Base-by-base conservation (phyloP, 2,797 vertebrate species). In the Graptemys geographica region DNA sequence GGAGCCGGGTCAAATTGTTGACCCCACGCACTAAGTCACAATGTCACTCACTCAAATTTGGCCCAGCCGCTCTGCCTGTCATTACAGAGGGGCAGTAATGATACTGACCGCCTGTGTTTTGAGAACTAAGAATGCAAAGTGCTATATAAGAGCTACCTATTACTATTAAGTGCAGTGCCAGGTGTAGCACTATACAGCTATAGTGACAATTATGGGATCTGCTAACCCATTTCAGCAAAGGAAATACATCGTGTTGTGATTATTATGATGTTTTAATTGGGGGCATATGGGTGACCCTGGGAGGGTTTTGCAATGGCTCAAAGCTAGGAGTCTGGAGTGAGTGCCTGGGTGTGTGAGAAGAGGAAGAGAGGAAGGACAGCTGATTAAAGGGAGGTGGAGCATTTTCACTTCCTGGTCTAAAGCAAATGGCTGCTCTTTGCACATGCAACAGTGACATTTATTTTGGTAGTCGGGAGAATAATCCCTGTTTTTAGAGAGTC, bases 251-350 rank as follows among this genome's bases (percentile, higher is more conserved):
- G 65, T 41, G 79, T 59, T 49, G 13, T 41, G 6, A 76, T 21
- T 3, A 41, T 18, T 86, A 31, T 3, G 1, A 72, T 62, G 79
- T 33, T 62, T 37, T 69, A 55, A 86, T 27, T 16, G 0, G 0
- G 3, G 31, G 83, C 65, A 37, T 37, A 69, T 37, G 10, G 56
- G 41, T 80, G 78, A 56, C 57, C 27, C 41, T 79, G 31, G 76
- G 9, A 69, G 9, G 11, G 21, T 94, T 93, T 47, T 59, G 1
- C 1, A 85, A 84, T 87, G 31, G 78, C 72, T 74, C 62, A n/a
- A 41, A 91, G 51, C 41, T 81, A 5, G 16, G n/a, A 72, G n/a
- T 69, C 55, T 81, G 33, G 47, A 56, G 9, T 6, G 33, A 31
- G 1, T 47, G 47, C 13, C 6, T 52, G 44, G 21, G 13, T 16